Evolutionary conservation across 2,113 vertebrate genomes (phyloP).

Genomic region (Tetrao urogallus): DNA sequence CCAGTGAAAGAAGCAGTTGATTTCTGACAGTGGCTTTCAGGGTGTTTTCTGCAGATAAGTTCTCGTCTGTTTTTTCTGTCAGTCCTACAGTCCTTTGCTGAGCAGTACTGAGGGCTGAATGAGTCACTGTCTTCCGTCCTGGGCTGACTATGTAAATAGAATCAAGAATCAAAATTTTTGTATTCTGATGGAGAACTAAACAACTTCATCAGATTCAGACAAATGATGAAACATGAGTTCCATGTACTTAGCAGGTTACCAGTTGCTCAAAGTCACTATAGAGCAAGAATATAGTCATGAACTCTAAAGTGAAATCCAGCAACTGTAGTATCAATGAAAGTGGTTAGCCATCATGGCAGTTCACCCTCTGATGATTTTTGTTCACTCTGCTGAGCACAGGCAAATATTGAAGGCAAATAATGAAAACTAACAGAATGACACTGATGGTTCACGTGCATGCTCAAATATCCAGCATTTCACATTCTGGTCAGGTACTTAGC

Average conservation of each 20-base stretch:
- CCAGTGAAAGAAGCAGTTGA: slow-evolving; percentile 26
- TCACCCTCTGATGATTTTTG: not conserved
- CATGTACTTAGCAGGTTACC: not conserved
- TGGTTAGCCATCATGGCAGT: not conserved
- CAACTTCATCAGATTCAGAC: not conserved
- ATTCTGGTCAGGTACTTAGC: not conserved
- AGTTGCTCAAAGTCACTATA: fast-evolving
- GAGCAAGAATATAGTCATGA: not conserved
- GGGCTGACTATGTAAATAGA: slow-evolving; percentile 79
- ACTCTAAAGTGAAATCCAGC: not conserved
- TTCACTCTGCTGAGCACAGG: not conserved
- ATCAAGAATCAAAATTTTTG: not conserved
- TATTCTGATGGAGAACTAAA: not conserved
- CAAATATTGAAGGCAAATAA: not conserved
- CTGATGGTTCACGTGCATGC: fast-evolving
- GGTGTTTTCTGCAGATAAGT: slow-evolving; percentile 47
- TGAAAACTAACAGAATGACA: fast-evolving
- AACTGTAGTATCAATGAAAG: not conserved
- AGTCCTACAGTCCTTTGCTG: slow-evolving; percentile 53
- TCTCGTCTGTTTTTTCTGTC: slow-evolving; percentile 32
- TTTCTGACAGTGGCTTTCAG: slow-evolving; percentile 68
- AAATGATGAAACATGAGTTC: not conserved
- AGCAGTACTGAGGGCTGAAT: slow-evolving; percentile 45
- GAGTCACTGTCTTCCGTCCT: slow-evolving; percentile 80
- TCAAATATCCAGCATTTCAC: not conserved